Evolutionary conservation across 2,888 invertebrate genomes (phyloP).

Genomic region (Andrena praecox): DNA sequence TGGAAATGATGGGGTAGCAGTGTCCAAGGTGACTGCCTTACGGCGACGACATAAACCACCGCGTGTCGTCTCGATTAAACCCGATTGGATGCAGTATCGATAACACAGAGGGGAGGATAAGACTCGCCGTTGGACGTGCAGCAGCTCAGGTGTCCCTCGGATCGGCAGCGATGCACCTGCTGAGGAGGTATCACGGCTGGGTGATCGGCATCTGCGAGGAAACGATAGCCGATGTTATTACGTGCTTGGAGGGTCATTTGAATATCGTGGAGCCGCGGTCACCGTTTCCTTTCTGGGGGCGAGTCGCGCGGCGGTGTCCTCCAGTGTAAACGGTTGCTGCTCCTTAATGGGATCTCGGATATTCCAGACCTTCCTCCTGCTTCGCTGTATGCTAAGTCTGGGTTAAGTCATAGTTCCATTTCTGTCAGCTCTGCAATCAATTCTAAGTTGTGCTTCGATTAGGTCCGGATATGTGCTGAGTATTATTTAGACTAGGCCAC

Average conservation of each 20-base stretch:
- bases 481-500: too few relatives aligned
- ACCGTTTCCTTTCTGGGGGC: background rate
- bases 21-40: background rate
- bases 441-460: too few relatives aligned
- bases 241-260: constrained; percentile 25
- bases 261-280: constrained; percentile 28
- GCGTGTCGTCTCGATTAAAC: constrained; percentile 34
- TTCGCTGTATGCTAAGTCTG: too few relatives aligned
- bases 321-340: background rate
- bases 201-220: constrained; percentile 56
- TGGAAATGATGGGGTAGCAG: background rate
- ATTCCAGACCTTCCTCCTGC: too few relatives aligned
- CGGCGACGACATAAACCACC: constrained; percentile 23
- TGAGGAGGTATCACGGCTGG: constrained; percentile 58
- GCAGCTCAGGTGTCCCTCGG: constrained; percentile 61
- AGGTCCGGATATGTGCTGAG: too few relatives aligned
- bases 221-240: constrained; percentile 57
- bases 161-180: constrained; percentile 67
- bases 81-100: constrained; percentile 39
- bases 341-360: background rate
- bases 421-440: too few relatives aligned
- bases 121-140: constrained; percentile 27
- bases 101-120: constrained; percentile 8
- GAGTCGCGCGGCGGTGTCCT: background rate
- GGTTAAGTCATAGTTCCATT: too few relatives aligned